Percentiles rank a stretch among this genome's conserved stretches.
Conservation (phyloP, 2,113 vertebrate species). For the Ailurus styani region DNA sequence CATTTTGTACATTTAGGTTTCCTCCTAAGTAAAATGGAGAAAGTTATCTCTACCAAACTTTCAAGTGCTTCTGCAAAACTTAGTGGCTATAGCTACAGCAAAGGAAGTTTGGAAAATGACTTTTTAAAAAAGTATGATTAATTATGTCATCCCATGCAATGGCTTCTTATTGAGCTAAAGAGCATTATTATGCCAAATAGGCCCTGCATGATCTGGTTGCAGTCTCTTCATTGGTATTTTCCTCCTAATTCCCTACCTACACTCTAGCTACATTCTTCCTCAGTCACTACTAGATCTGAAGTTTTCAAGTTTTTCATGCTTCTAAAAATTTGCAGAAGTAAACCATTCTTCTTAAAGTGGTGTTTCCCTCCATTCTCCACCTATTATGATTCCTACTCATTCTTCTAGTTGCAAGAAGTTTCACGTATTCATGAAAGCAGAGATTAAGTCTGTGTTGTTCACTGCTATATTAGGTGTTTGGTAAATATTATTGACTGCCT, state of each 20-base stretch:
- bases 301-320: neutral
- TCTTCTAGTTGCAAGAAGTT: neutral
- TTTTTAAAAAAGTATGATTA: neutral
- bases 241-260: neutral
- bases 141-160: neutral
- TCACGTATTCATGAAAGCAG: neutral
- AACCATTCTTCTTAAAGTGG: neutral
- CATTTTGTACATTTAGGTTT: conserved; percentile 9
- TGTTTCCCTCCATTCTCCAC: neutral
- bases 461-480: neutral
- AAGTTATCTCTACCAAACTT: neutral
- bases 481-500: conserved; percentile 5
- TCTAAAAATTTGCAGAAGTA: neutral
- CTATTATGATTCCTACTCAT: neutral
- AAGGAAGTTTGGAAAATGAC: neutral
- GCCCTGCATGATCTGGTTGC: neutral
- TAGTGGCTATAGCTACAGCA: neutral
- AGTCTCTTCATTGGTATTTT: neutral
- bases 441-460: neutral
- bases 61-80: neutral
- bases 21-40: neutral
- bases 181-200: neutral
- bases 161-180: neutral
- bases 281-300: neutral
- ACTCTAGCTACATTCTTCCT: neutral